Percentiles rank a stretch among this genome's conserved stretches.
Conservation (phyloP, 2,113 vertebrate genomes). For the Camarhynchus parvulus region DNA sequence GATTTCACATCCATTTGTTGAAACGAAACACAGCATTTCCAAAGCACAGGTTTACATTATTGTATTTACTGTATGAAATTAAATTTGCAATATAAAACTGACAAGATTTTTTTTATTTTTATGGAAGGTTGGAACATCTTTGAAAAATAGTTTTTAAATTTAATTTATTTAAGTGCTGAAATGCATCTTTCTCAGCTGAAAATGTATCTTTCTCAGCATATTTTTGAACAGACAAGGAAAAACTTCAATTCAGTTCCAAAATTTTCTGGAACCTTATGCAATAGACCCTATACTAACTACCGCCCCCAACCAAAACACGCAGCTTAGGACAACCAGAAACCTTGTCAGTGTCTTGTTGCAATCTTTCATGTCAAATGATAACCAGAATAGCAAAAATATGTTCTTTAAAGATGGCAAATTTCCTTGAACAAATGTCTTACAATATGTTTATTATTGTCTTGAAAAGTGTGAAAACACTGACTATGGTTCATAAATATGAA, state of each 20-base stretch:
- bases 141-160: neutral
- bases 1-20: neutral
- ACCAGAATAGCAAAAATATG: neutral
- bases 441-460: conserved; percentile 19
- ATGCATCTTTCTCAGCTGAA: neutral
- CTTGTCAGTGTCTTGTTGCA: neutral
- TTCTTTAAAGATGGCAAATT: neutral
- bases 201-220: neutral
- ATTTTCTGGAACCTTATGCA: neutral
- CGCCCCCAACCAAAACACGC: neutral
- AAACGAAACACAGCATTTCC: neutral
- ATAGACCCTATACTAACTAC: neutral
- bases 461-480: conserved; percentile 33
- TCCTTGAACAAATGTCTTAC: conserved; percentile 8
- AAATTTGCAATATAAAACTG: neutral
- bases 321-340: neutral
- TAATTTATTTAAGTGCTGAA: conserved; percentile 11
- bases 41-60: neutral
- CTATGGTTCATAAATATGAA: neutral
- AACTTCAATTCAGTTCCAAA: neutral
- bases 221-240: neutral
- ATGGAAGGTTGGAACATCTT: neutral
- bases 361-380: neutral
- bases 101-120: neutral
- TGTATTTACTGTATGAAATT: neutral